These are phyloP conservation scores for Onychostruthus taczanowskii DNA, from an alignment of 2,113 vertebrate genomes.

Conservation along the genomic window DNA sequence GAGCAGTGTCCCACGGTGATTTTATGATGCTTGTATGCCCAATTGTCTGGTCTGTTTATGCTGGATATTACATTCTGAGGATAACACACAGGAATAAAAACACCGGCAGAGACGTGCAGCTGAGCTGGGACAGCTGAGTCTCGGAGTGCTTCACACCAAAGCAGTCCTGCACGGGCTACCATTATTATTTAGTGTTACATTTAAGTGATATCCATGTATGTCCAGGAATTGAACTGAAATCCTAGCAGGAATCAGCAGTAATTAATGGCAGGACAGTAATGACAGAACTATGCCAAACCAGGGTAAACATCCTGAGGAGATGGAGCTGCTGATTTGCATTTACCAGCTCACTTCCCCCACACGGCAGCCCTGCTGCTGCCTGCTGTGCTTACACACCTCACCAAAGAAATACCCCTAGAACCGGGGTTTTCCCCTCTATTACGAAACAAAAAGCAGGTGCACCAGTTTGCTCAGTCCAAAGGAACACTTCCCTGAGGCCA, in stretches of 20 bases:
- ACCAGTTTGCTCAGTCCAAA: not conserved
- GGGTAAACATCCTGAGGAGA: slow-evolving; percentile 22
- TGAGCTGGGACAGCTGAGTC: not conserved
- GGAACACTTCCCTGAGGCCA: not conserved
- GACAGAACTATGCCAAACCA: not conserved
- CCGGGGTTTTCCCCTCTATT: not conserved
- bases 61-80: not conserved
- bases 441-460: not conserved
- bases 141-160: fast-evolving
- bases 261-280: not conserved
- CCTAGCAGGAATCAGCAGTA: not conserved
- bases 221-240: not conserved
- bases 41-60: not conserved
- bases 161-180: not conserved
- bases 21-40: not conserved
- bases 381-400: not conserved
- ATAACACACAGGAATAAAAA: fast-evolving
- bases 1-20: not conserved
- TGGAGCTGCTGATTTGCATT: not conserved
- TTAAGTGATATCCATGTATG: fast-evolving
- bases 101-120: not conserved
- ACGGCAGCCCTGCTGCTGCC: not conserved
- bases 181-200: not conserved
- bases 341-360: not conserved
- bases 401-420: not conserved